phyloP scores from a whole-genome alignment of 2,888 invertebrate genomes.

The Lepidochitona cinerea region DNA sequence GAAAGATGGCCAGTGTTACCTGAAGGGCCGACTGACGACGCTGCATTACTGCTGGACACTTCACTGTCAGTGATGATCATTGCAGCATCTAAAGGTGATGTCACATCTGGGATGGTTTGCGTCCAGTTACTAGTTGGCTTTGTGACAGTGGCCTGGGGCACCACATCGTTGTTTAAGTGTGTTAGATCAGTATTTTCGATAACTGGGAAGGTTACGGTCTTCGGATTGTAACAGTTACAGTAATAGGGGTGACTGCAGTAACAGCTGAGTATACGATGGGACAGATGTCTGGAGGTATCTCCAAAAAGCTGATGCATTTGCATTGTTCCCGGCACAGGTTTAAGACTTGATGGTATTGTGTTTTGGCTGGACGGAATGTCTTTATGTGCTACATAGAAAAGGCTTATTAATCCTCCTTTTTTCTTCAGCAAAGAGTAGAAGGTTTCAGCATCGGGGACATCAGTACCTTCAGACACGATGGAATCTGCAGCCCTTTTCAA shows the following conservation, averaged over 20 bases:
- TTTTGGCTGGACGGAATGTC: not conserved
- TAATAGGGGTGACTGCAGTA: not conserved
- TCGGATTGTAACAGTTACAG: not conserved
- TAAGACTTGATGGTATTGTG: not conserved
- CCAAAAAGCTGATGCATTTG: not conserved
- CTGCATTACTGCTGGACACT: too few relatives aligned
- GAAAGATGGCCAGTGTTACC: too few relatives aligned
- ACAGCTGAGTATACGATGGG: not conserved
- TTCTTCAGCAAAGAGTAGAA: not conserved
- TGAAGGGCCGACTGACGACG: too few relatives aligned
- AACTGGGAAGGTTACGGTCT: not conserved
- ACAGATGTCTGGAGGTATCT: not conserved
- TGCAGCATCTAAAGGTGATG: too few relatives aligned
- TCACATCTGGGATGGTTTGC: too few relatives aligned
- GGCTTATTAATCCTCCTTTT: not conserved
- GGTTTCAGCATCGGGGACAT: conserved; percentile 14
- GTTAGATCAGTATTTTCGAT: too few relatives aligned
- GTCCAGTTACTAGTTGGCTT: too few relatives aligned
- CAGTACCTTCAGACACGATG: conserved; percentile 23
- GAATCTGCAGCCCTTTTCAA: conserved; percentile 54
- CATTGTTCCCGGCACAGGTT: conserved; percentile 14
- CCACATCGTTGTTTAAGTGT: too few relatives aligned
- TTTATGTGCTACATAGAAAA: not conserved
- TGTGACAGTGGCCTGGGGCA: too few relatives aligned
- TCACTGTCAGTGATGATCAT: too few relatives aligned